These are phyloP conservation scores for Monopterus albus DNA, from an alignment of 2,113 vertebrate genomes.

Conservation along the genomic window DNA sequence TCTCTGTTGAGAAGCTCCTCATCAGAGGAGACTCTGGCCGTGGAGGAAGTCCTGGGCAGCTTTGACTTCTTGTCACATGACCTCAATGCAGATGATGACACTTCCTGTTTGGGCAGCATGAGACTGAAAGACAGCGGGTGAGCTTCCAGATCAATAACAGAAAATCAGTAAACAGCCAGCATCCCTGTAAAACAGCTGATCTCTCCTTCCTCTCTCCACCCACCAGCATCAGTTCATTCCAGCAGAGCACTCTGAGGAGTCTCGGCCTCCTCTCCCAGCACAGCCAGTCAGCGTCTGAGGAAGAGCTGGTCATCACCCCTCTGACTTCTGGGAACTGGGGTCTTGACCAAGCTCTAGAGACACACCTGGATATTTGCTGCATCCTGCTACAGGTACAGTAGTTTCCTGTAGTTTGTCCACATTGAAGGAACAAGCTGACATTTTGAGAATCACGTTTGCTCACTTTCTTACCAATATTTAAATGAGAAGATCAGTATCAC, in stretches of 20 bases:
- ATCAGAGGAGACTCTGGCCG: conserved; percentile 88
- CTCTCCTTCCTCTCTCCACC: background rate
- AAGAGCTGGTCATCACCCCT: conserved; percentile 47
- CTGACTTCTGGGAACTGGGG: conserved; percentile 86
- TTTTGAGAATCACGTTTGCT: too few relatives aligned
- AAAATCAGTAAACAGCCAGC: too few relatives aligned
- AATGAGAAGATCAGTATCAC: too few relatives aligned
- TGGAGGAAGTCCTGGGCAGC: conserved; percentile 91
- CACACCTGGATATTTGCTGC: conserved; percentile 89
- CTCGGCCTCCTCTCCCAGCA: conserved; percentile 66
- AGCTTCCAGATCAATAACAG: background rate
- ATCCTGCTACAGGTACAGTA: conserved; percentile 79
- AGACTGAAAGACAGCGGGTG: conserved; percentile 86
- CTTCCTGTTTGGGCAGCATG: conserved; percentile 85
- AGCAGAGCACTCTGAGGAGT: conserved; percentile 72
- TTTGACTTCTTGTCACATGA: conserved; percentile 92
- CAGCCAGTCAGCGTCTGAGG: conserved; percentile 55
- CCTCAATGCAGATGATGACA: conserved; percentile 86
- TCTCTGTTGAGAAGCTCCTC: conserved; percentile 69
- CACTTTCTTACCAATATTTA: too few relatives aligned
- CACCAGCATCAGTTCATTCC: conserved; percentile 74
- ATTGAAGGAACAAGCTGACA: too few relatives aligned
- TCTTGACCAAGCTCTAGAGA: conserved; percentile 85
- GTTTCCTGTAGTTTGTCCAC: too few relatives aligned
- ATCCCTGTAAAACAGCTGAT: too few relatives aligned